These are phyloP conservation scores for Epistrophe eligans DNA, from an alignment of 2,888 invertebrate species.

Conservation along the genomic window DNA sequence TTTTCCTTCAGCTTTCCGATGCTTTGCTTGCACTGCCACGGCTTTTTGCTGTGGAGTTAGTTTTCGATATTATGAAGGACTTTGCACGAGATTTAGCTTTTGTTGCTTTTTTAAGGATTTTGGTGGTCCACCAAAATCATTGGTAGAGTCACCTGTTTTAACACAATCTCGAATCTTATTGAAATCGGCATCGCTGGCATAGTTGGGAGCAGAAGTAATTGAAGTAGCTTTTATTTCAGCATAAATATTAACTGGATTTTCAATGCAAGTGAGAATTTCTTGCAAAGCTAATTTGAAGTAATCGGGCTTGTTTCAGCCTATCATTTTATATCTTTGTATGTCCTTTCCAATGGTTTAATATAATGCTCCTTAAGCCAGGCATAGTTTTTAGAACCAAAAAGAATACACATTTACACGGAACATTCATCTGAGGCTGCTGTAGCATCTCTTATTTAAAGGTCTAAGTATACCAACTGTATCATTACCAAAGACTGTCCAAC, in stretches of 20 bases:
- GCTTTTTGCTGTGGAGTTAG: slow-evolving; percentile 79
- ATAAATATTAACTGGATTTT: slow-evolving; percentile 86
- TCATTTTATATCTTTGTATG: slow-evolving; percentile 90
- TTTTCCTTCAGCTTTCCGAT: slow-evolving; percentile 82
- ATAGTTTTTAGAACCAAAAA: slow-evolving; percentile 98
- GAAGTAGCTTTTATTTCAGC: slow-evolving; percentile 79
- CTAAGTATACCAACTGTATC: no score
- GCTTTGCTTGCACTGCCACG: slow-evolving; percentile 72
- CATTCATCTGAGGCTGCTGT: slow-evolving; percentile 89
- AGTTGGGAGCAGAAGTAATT: slow-evolving; percentile 78
- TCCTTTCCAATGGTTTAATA: slow-evolving; percentile 91
- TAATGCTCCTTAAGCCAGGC: slow-evolving; percentile 95
- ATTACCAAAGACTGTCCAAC: no score
- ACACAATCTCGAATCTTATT: slow-evolving; percentile 87
- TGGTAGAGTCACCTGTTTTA: slow-evolving; percentile 77
- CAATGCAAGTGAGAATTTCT: slow-evolving; percentile 91
- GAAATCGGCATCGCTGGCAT: slow-evolving; percentile 88
- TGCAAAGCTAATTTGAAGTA: slow-evolving; percentile 91
- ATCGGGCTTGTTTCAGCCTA: slow-evolving; percentile 89
- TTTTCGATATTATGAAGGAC: slow-evolving; percentile 65
- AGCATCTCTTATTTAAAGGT: no score
- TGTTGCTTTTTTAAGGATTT: slow-evolving; percentile 66
- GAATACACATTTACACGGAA: slow-evolving; percentile 92
- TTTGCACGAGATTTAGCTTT: slow-evolving; percentile 75
- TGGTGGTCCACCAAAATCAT: slow-evolving; percentile 71